A percentile compares a stretch with the other conserved stretches of the same genome.
phyloP scores from a whole-genome alignment of 2,888 invertebrate species.

The Ephialtes manifestator region DNA sequence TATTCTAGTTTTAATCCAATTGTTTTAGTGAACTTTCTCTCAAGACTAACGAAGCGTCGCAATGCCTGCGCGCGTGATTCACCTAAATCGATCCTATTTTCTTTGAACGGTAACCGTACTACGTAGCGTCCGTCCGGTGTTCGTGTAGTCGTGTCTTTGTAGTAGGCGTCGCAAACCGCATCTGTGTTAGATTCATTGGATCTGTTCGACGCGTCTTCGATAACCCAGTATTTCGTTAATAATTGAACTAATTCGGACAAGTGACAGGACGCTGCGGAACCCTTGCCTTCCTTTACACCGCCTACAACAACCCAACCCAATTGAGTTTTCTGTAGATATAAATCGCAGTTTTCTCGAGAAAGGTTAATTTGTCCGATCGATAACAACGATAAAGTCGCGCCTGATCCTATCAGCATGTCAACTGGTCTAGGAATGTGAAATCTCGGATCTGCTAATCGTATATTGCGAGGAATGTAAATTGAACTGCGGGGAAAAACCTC shows the following conservation, averaged over 20 bases:
- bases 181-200: conserved; percentile 37
- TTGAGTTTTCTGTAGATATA: conserved; percentile 46
- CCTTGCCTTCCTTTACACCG: not conserved
- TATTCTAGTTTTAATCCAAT: conserved; percentile 45
- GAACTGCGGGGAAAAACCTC: conserved; percentile 43
- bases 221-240: conserved; percentile 45
- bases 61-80: conserved; percentile 48
- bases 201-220: conserved; percentile 43
- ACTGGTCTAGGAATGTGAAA: conserved; percentile 54
- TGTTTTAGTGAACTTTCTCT: conserved; percentile 8
- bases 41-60: conserved; percentile 16
- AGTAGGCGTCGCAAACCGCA: conserved; percentile 53
- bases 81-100: conserved; percentile 27
- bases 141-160: conserved; percentile 36
- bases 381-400: conserved; percentile 45
- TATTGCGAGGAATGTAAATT: conserved; percentile 39
- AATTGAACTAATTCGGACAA: conserved; percentile 14
- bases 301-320: conserved; percentile 63
- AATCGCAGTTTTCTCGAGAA: conserved; percentile 10
- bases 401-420: conserved; percentile 55
- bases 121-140: conserved; percentile 40
- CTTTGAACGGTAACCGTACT: conserved; percentile 55
- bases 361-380: conserved; percentile 45
- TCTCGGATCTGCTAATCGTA: conserved; percentile 55
- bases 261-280: conserved; percentile 21